Evolutionary conservation across 2,888 invertebrate species (phyloP).

Genomic region (Scotopteryx bipunctaria): DNA sequence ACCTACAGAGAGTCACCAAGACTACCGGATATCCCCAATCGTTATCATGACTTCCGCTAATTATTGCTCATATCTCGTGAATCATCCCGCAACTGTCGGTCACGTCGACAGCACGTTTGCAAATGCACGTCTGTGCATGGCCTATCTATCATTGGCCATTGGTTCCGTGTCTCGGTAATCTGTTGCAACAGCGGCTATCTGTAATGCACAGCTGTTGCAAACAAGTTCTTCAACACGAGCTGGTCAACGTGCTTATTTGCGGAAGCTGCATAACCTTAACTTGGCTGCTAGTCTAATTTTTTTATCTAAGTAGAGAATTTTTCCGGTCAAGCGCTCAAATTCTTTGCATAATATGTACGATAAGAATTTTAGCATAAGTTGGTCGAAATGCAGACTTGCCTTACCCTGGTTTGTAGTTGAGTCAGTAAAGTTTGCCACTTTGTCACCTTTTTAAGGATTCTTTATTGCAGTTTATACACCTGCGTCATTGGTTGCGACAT

Average conservation of each 20-base stretch:
- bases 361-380: neutral
- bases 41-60: slow-evolving; percentile 22
- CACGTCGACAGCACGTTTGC: slow-evolving; percentile 12
- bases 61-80: slow-evolving; percentile 24
- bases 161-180: slow-evolving; percentile 27
- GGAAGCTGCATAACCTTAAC: slow-evolving; percentile 9
- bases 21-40: slow-evolving; percentile 21
- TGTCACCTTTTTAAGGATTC: slow-evolving; percentile 13
- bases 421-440: slow-evolving; percentile 6
- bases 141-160: slow-evolving; percentile 25
- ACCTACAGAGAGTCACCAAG: slow-evolving; percentile 14
- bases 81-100: slow-evolving; percentile 23
- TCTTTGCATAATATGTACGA: neutral
- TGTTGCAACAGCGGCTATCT: slow-evolving; percentile 34
- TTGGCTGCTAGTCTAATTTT: slow-evolving; percentile 8
- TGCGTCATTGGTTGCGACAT: slow-evolving; percentile 6
- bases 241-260: slow-evolving; percentile 27
- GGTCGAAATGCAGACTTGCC: slow-evolving; percentile 1
- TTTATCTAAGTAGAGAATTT: neutral
- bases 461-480: slow-evolving; percentile 5
- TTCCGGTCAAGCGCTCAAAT: neutral
- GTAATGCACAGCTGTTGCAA: slow-evolving; percentile 32
- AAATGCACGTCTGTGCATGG: slow-evolving; percentile 28
- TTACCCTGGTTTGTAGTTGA: slow-evolving; percentile 5
- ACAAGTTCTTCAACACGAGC: slow-evolving; percentile 32